Evolutionary conservation across 2,113 vertebrate genomes (phyloP).

Genomic region (Nannospalax galili): DNA sequence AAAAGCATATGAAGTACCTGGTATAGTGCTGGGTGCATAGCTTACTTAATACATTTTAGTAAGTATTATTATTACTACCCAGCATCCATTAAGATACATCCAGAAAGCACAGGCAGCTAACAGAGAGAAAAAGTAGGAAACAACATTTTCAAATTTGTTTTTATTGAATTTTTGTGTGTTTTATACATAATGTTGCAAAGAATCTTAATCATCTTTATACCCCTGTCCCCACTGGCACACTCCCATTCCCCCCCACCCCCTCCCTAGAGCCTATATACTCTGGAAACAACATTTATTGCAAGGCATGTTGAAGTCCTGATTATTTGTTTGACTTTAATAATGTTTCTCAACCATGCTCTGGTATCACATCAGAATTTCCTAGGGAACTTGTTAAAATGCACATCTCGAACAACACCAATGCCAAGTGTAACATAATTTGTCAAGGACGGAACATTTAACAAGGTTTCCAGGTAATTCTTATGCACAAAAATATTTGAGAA

Average conservation of each 20-base stretch:
- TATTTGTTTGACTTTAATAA: not conserved
- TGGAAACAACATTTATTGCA: not conserved
- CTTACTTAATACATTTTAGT: not conserved
- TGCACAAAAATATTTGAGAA: slow-evolving; percentile 23
- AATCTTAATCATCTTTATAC: no score
- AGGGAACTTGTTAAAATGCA: slow-evolving; percentile 28
- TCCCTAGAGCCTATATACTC: no score
- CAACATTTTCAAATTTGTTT: no score
- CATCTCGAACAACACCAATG: not conserved
- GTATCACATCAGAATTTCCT: not conserved
- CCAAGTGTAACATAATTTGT: not conserved
- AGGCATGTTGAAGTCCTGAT: not conserved
- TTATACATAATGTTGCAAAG: no score
- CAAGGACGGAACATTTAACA: not conserved
- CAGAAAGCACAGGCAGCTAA: not conserved
- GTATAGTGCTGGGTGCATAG: not conserved
- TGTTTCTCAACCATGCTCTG: not conserved
- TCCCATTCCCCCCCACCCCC: no score
- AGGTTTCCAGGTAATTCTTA: not conserved
- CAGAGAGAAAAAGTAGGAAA: not conserved
- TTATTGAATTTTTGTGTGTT: no score
- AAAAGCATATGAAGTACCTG: not conserved
- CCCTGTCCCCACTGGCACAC: no score
- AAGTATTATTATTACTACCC: not conserved
- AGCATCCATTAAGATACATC: not conserved